These are phyloP conservation scores for Lycocerus yunnanus DNA, from an alignment of 2,888 invertebrate genomes.

Conservation along the genomic window DNA sequence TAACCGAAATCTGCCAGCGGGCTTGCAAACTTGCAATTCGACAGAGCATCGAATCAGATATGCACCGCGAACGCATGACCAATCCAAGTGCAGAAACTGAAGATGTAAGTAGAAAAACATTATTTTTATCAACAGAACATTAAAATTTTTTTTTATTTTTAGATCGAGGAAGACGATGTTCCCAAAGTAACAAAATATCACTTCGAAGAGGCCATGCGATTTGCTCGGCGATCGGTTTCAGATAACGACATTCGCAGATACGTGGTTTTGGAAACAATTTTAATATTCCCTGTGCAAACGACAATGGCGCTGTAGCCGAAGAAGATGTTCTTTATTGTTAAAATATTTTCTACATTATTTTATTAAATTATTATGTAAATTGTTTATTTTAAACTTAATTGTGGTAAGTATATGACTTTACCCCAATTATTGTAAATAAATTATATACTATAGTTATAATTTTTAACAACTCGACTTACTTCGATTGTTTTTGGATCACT, in stretches of 20 bases:
- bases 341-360: conserved; percentile 51
- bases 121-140: conserved; percentile 4
- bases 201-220: conserved; percentile 99
- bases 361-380: too few species aligned
- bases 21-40: too few species aligned
- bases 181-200: conserved; percentile 97
- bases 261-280: conserved; percentile 98
- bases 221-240: conserved; percentile 95
- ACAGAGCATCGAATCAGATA: conserved; percentile 96
- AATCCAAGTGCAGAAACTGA: conserved; percentile 78
- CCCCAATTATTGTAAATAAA: too few species aligned
- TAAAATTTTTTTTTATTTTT: conserved; percentile 8
- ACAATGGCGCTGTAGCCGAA: conserved; percentile 66
- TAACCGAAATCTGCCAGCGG: conserved; percentile 99
- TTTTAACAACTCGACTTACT: too few species aligned
- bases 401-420: too few species aligned
- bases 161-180: conserved; percentile 96
- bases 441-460: too few species aligned
- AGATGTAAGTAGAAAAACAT: conserved; percentile 62
- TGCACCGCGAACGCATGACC: conserved; percentile 82
- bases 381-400: too few species aligned
- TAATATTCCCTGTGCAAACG: conserved; percentile 70
- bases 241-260: conserved; percentile 99
- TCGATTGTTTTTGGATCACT: too few species aligned
- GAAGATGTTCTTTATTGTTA: conserved; percentile 96